phyloP scores from a whole-genome alignment of 2,888 invertebrate species.

The Endotricha flammealis region DNA sequence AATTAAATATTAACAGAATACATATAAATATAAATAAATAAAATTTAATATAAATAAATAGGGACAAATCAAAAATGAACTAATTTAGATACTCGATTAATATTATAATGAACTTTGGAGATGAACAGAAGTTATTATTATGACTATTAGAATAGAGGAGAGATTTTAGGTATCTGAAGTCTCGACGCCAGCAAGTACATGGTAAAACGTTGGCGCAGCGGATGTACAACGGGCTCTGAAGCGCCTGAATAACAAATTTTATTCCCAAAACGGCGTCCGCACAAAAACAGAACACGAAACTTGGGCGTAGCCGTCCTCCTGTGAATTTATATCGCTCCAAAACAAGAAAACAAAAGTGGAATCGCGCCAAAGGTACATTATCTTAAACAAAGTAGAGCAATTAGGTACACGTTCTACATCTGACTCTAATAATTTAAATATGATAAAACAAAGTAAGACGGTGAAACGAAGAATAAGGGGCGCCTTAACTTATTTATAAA shows the following conservation, averaged over 20 bases:
- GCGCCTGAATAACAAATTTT: conserved; percentile 66
- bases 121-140: too few species aligned
- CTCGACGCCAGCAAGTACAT: too few species aligned
- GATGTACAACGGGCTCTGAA: conserved; percentile 35
- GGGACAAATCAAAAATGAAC: too few species aligned
- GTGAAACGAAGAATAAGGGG: conserved; percentile 66
- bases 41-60: too few species aligned
- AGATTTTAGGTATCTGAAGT: too few species aligned
- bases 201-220: too few species aligned
- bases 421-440: conserved; percentile 79
- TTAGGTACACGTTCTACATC: conserved; percentile 79
- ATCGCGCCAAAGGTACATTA: conserved; percentile 77
- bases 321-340: conserved; percentile 68
- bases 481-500: conserved; percentile 75
- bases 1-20: too few species aligned
- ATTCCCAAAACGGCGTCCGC: conserved; percentile 57
- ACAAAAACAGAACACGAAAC: conserved; percentile 71
- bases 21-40: too few species aligned
- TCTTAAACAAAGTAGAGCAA: conserved; percentile 78
- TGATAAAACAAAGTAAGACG: conserved; percentile 76
- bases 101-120: too few species aligned
- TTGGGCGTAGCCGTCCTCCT: conserved; percentile 67
- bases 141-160: too few species aligned
- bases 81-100: too few species aligned
- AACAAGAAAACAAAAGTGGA: conserved; percentile 78